Evolutionary conservation across 2,113 vertebrate genomes (phyloP).

Genomic region (Corynorhinus townsendii): DNA sequence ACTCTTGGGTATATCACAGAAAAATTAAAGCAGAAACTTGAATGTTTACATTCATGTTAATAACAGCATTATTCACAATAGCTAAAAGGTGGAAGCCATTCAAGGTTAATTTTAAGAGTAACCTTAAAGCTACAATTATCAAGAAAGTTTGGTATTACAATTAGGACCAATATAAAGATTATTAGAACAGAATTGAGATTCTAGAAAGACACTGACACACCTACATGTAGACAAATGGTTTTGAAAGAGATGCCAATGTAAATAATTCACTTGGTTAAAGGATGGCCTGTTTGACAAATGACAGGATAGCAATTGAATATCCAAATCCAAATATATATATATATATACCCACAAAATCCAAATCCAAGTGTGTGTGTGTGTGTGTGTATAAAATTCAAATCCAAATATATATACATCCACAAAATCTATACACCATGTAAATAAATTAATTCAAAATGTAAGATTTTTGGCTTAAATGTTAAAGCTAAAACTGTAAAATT

Average conservation of each 20-base stretch:
- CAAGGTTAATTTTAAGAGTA: background rate
- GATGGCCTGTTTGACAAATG: background rate
- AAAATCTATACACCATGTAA: background rate
- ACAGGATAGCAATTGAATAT: background rate
- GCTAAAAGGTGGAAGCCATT: rapidly evolving
- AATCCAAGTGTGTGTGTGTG: too few species aligned
- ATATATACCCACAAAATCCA: too few species aligned
- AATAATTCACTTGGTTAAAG: background rate
- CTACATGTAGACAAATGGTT: background rate
- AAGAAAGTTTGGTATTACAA: background rate
- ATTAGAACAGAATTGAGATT: background rate
- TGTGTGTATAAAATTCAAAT: too few species aligned
- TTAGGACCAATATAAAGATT: background rate
- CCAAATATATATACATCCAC: background rate
- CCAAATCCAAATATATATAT: background rate
- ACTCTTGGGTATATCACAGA: background rate
- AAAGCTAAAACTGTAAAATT: background rate
- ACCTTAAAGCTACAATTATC: background rate
- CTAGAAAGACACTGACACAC: background rate
- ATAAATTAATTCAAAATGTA: background rate
- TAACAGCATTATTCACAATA: background rate
- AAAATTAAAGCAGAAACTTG: background rate
- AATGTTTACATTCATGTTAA: background rate
- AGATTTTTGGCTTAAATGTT: background rate
- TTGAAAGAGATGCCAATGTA: background rate